Evolutionary conservation across 2,888 invertebrate species (phyloP).

Genomic region (Macaria notata): DNA sequence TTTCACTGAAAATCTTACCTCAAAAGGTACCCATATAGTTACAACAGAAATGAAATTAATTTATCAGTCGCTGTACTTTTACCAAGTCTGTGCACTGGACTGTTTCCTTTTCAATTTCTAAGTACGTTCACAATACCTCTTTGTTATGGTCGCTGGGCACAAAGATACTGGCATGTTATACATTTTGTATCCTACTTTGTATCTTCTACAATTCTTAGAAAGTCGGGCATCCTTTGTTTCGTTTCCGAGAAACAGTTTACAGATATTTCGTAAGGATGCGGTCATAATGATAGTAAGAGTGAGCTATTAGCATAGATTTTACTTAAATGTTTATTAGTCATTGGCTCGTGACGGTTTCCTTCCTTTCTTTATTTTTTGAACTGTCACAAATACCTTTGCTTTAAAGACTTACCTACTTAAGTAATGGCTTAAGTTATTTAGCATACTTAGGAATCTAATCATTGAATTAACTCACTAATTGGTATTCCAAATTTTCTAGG

Average conservation of each 20-base stretch:
- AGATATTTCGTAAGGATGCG: constrained; percentile 15
- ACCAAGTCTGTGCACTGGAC: constrained; percentile 1
- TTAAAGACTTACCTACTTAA: too few relatives aligned
- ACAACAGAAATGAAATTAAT: too few relatives aligned
- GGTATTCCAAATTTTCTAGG: too few relatives aligned
- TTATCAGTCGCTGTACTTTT: too few relatives aligned
- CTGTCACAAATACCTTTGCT: too few relatives aligned
- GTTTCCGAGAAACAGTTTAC: constrained; percentile 20
- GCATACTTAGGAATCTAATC: too few relatives aligned
- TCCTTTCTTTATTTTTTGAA: neutral
- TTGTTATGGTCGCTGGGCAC: constrained; percentile 26
- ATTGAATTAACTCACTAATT: too few relatives aligned
- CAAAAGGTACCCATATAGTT: too few relatives aligned
- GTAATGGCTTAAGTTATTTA: too few relatives aligned
- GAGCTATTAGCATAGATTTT: constrained; percentile 17
- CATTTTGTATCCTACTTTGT: constrained; percentile 11
- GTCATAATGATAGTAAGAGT: constrained; percentile 20
- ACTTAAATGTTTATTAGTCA: constrained; percentile 1
- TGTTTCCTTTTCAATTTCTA: constrained; percentile 17
- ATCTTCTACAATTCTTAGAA: constrained; percentile 31
- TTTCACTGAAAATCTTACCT: too few relatives aligned
- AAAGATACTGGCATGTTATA: constrained; percentile 14
- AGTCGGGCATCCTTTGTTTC: constrained; percentile 24
- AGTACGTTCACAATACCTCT: constrained; percentile 28
- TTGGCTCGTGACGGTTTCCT: constrained; percentile 1